Evolutionary conservation across 1,140 invertebrate genomes (phyloP), one percentile per base, ranked within the genome.

Genomic region (Potamilus streckersoni): DNA sequence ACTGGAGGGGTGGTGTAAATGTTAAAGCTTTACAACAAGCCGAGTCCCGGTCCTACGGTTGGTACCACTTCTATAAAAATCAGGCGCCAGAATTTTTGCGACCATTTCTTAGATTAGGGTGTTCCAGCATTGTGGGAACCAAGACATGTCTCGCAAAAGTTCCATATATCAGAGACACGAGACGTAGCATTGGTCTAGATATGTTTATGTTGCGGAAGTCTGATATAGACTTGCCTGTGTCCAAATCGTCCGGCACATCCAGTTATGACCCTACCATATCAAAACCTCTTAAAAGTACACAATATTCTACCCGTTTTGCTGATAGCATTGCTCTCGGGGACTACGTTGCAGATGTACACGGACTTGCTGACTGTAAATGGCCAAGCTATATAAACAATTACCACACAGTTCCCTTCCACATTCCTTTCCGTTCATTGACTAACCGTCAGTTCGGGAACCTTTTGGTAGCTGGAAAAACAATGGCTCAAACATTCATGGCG

Each of bases 391-490:
- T 73, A 8, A 73, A 73, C 27, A 63, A 65, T 3, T 60, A 23
- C 20, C n/a, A 67, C 17, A 78, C 71, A 19, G 27, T 66, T 16
- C 66, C 70, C 8, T 78, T 73, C 56, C 63, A 73, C 58, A 73
- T 78, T 16, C 76, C 76, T 20, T 78, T 62, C 56, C 76, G 76
- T 6, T 63, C 76, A 12, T 60, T 78, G 11, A 73, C 76, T 38
- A 78, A 78, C 59, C 23, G 60, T 27, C 71, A 73, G 23, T 70
- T 68, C n/a, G 69, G 67, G 17, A 79, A 79, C 61, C 64, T 79
- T 16, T 55, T 79, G 27, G 77, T 79, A 19, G 73, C 73, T 61
- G 77, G 77, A 8, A 79, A 79, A 63, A 74, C 72, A 2, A 79
- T 79, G 77, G 70, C 76, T 15, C 57, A 68, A 23, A 73, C 70